A percentile compares a stretch with the other conserved stretches of the same genome.
Evolutionary conservation across 64 coral and sea anemone species (phyloP).

Genomic region (Catalaphyllia jardinei): DNA sequence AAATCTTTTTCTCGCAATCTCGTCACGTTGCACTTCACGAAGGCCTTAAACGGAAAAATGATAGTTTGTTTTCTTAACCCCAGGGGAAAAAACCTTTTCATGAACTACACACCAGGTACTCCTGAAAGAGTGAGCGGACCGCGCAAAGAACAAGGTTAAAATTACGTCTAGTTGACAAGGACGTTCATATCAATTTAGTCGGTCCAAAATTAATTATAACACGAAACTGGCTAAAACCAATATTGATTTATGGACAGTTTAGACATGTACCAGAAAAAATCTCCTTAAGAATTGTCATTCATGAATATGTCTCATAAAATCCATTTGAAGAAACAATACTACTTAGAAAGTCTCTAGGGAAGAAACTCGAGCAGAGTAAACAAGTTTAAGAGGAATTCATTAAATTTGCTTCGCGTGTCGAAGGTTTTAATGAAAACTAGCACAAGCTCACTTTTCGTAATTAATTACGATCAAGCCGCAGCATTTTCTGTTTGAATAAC

Average conservation of each 20-base stretch:
- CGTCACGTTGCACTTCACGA: too few species aligned
- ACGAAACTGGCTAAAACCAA: neutral
- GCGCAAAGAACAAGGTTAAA: neutral
- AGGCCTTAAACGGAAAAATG: too few species aligned
- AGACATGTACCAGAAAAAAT: neutral
- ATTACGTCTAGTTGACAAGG: neutral
- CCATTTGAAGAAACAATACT: neutral
- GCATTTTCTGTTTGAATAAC: neutral
- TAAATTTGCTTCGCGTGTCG: neutral
- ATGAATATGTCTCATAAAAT: neutral
- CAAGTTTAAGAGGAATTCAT: constrained; percentile 2
- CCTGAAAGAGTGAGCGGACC: neutral
- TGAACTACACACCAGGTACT: neutral
- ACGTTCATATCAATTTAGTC: neutral
- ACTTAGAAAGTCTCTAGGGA: neutral
- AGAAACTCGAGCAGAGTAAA: neutral
- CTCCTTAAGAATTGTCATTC: neutral
- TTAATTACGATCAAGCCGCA: neutral
- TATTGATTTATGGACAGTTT: neutral
- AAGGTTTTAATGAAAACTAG: neutral
- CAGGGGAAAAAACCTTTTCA: neutral
- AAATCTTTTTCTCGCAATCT: neutral
- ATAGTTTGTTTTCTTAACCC: neutral
- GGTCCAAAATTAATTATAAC: neutral
- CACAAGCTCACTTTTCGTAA: neutral